Evolutionary conservation across 2,113 vertebrate genomes (phyloP).

Genomic region (human): DNA sequence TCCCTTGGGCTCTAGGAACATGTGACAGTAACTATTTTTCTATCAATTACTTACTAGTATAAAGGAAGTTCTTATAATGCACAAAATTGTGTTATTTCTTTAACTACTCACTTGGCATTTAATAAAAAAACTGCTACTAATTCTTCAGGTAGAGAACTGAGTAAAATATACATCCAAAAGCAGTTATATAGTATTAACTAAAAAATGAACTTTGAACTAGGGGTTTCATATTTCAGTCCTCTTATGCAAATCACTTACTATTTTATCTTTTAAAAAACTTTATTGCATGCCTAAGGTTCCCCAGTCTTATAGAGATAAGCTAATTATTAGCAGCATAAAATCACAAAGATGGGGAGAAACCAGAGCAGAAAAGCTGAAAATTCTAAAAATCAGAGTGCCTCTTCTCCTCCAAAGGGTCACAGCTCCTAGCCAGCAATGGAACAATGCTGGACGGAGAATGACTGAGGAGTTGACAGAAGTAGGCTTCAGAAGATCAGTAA

Average conservation of each 20-base stretch:
- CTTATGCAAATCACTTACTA: neutral
- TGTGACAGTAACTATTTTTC: neutral
- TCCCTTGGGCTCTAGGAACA: neutral
- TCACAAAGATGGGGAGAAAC: too few relatives aligned
- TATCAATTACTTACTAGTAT: neutral
- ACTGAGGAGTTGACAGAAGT: too few relatives aligned
- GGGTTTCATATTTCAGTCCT: neutral
- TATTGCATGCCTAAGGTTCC: neutral
- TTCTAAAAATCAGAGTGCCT: too few relatives aligned
- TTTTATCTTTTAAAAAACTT: neutral
- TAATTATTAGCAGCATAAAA: neutral
- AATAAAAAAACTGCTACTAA: neutral
- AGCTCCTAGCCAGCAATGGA: too few relatives aligned
- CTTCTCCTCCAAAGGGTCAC: too few relatives aligned
- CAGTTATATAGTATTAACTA: too few relatives aligned
- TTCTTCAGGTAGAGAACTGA: neutral
- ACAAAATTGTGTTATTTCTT: neutral
- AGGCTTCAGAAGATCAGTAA: too few relatives aligned
- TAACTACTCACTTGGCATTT: neutral
- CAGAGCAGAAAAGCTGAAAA: too few relatives aligned
- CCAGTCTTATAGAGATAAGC: neutral
- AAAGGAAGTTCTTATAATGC: slow-evolving; percentile 4
- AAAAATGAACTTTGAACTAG: neutral
- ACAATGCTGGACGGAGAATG: too few relatives aligned
- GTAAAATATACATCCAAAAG: neutral